These are phyloP conservation scores for Himalopsyche anomala DNA, from an alignment of 2,888 invertebrate genomes.

Conservation along the genomic window DNA sequence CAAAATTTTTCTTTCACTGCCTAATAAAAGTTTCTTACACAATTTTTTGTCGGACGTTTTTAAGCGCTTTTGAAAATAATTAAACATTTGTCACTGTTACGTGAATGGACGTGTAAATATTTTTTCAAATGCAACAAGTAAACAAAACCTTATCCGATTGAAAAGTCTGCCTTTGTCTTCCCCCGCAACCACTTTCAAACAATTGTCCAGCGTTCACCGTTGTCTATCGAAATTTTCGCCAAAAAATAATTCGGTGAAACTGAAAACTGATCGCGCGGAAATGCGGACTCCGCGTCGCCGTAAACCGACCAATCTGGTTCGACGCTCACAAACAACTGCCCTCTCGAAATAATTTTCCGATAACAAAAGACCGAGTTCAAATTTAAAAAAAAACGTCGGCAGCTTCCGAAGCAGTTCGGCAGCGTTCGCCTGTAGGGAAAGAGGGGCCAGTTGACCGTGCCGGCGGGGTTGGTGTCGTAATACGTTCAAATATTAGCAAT, in stretches of 20 bases:
- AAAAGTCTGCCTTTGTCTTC: background rate
- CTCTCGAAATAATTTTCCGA: background rate
- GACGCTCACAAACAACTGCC: conserved; percentile 21
- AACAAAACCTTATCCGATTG: background rate
- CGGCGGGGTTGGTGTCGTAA: conserved; percentile 18
- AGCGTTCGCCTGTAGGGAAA: background rate
- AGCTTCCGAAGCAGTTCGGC: background rate
- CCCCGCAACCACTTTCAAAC: conserved; percentile 21
- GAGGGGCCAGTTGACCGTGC: conserved; percentile 16
- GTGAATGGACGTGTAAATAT: background rate
- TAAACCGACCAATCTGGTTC: conserved; percentile 1
- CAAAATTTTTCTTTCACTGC: background rate
- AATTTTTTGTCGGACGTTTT: background rate
- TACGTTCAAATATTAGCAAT: background rate
- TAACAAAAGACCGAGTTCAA: conserved; percentile 11
- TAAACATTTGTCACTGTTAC: background rate
- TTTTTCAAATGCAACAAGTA: background rate
- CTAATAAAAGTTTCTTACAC: background rate
- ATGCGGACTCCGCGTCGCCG: conserved; percentile 13
- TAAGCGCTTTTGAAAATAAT: background rate
- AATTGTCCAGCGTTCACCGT: conserved; percentile 10
- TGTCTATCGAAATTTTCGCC: background rate
- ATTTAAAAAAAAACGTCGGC: conserved; percentile 11
- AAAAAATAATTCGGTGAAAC: background rate
- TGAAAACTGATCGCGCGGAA: conserved; percentile 30